phyloP scores from a whole-genome alignment of 2,888 invertebrate genomes.

The Baccha elongata region DNA sequence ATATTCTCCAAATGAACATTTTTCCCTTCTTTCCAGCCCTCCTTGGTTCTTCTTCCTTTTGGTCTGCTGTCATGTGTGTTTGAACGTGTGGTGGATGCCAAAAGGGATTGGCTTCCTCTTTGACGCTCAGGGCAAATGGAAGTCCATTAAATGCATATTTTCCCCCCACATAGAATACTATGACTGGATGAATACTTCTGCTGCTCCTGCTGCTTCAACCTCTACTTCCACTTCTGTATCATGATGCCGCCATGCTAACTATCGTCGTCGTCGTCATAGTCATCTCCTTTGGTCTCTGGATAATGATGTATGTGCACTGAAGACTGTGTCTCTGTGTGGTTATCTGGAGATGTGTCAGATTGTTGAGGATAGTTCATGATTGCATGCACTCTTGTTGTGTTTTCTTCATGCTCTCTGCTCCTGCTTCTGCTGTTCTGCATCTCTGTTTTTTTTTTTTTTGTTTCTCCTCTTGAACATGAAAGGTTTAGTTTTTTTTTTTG shows the following conservation, averaged over 20 bases:
- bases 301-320: conserved; percentile 68
- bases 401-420: conserved; percentile 44
- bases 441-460: not conserved
- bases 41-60: not conserved
- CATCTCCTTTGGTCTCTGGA: conserved; percentile 54
- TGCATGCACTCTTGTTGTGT: conserved; percentile 72
- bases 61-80: conserved; percentile 35
- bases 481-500: conserved; percentile 41
- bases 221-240: conserved; percentile 63
- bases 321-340: conserved; percentile 58
- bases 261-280: conserved; percentile 53
- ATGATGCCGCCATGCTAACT: conserved; percentile 43
- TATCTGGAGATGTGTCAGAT: conserved; percentile 69
- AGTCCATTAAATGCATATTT: conserved; percentile 74
- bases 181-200: conserved; percentile 33
- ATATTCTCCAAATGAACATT: conserved; percentile 64
- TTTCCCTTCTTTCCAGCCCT: conserved; percentile 23
- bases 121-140: conserved; percentile 72
- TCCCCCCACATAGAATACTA: conserved; percentile 42
- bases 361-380: conserved; percentile 70
- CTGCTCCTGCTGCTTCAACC: conserved; percentile 27
- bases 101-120: conserved; percentile 73
- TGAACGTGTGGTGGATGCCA: conserved; percentile 67
- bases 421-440: conserved; percentile 19
- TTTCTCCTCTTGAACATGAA: conserved; percentile 37